These are phyloP conservation scores for Emydura subglobosa DNA, from an alignment of 2,113 vertebrate species.

Conservation along the genomic window DNA sequence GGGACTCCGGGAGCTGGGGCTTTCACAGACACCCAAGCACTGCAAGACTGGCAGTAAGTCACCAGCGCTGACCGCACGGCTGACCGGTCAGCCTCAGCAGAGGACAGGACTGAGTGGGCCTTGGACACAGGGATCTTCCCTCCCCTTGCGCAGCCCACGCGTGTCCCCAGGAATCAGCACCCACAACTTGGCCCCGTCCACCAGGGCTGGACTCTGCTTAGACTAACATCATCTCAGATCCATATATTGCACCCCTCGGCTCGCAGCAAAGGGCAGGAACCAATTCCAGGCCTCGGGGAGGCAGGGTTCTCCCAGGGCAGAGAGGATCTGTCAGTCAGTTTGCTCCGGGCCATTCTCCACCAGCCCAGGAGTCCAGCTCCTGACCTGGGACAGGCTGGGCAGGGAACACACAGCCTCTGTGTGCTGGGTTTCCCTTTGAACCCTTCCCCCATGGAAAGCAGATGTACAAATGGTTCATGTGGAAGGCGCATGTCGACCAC, in stretches of 20 bases:
- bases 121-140: background rate
- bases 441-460: constrained; percentile 58
- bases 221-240: background rate
- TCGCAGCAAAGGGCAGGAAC: constrained; percentile 21
- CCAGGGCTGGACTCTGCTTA: background rate
- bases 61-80: background rate
- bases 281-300: constrained; percentile 54
- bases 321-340: background rate
- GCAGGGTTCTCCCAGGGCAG: background rate
- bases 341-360: accelerated
- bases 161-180: background rate
- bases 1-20: background rate
- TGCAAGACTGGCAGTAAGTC: background rate
- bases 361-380: background rate
- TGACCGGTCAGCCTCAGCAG: background rate
- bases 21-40: background rate
- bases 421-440: background rate
- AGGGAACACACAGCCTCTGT: background rate
- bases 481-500: constrained; percentile 76
- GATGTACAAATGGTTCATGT: constrained; percentile 78
- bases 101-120: background rate
- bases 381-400: background rate
- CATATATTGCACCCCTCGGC: background rate
- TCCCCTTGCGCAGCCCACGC: background rate
- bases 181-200: background rate